Evolutionary conservation across 2,888 invertebrate species (phyloP), one percentile per base, ranked within the genome.

Genomic region (Gastracanthus pulcherrimus): DNA sequence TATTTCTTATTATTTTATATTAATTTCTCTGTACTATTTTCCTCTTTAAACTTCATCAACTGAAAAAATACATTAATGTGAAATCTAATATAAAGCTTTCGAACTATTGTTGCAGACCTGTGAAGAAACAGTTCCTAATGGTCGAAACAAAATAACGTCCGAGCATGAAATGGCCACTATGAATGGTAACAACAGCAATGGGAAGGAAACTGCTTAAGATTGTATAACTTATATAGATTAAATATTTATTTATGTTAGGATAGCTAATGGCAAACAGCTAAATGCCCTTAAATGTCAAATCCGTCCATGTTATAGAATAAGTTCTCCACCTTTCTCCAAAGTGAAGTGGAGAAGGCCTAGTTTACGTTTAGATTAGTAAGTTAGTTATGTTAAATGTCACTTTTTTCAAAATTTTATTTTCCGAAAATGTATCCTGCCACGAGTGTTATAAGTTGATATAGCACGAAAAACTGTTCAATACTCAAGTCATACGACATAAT

Each of bases 161-260:
- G 90, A 90, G 23, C 90, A 90, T 62, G 91, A 91, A 76, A 89
- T 91, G 90, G 84, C 89, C 23, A 89, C 88, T 62, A 89, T 91
- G 66, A 89, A 88, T 83, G 84, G 85, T 26, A 89, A 85, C 62
- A 81, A 86, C 82, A 83, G 82, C 74, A 85, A 85, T 66, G 84
- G 85, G 79, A 91, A 91, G 86, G 89, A 89, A 84, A 87, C 82
- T 76, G 87, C 84, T 70, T 90, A 81, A 89, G 82, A 78, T 81
- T 85, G 76, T 82, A 77, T 87, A 87, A 89, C 84, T 88, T 87
- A 81, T 87, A 86, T 87, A 86, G 86, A 87, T 87, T 87, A 84
- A 84, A 81, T 85, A 84, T 85, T 85, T 85, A 86, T 86, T 84
- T 85, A 84, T 83, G 34, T 80, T 78, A 70, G 69, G n/a, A 76